Evolutionary conservation across 2,888 invertebrate genomes (phyloP).

Genomic region (Tenthredo amoena): DNA sequence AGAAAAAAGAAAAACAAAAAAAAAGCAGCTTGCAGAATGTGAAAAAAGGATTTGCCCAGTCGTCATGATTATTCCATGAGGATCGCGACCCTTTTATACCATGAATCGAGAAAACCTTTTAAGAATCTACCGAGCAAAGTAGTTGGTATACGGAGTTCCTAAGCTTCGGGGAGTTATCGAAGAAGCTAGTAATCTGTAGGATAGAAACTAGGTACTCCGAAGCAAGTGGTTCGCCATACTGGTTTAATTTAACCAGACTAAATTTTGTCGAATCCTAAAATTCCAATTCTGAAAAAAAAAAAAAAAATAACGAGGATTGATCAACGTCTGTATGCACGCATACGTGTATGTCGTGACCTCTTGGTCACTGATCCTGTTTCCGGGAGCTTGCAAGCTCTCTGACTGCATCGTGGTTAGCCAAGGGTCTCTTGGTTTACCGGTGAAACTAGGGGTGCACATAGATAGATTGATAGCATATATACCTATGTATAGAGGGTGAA

Average conservation of each 20-base stretch:
- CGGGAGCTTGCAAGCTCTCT: slow-evolving; percentile 1
- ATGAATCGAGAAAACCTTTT: slow-evolving; percentile 46
- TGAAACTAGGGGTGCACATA: background rate
- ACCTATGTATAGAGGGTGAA: background rate
- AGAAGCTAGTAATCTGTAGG: background rate
- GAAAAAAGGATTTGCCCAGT: slow-evolving; percentile 32
- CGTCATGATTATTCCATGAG: slow-evolving; percentile 49
- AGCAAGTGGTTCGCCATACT: background rate
- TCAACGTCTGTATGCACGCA: background rate
- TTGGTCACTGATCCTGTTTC: background rate
- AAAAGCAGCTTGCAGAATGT: background rate
- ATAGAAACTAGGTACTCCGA: background rate
- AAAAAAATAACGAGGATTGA: background rate
- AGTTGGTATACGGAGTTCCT: background rate
- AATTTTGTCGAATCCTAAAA: background rate
- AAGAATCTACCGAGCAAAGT: slow-evolving; percentile 4
- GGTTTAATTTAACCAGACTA: background rate
- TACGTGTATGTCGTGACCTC: background rate
- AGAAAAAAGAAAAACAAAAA: background rate
- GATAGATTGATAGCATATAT: too few relatives aligned
- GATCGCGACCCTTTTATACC: slow-evolving; percentile 44
- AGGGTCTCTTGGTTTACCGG: background rate
- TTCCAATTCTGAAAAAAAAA: background rate
- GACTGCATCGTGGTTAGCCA: background rate
- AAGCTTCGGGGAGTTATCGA: slow-evolving; percentile 21